Evolutionary conservation across 1,140 invertebrate species (phyloP).

Genomic region (Scaptomyza hsui): DNA sequence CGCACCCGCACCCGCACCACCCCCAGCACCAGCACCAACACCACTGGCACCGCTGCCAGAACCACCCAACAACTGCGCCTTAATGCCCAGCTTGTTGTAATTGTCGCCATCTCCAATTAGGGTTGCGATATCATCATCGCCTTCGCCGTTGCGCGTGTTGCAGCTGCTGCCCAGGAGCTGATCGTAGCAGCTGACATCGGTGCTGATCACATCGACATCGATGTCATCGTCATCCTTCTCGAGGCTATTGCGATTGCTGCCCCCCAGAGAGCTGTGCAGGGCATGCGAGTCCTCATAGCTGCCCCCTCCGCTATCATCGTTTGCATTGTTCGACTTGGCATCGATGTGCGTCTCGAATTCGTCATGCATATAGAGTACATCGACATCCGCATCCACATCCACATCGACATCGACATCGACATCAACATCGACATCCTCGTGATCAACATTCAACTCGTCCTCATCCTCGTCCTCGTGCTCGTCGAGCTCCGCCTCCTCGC

Average conservation of each 20-base stretch:
- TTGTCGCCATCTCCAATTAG: constrained; percentile 61
- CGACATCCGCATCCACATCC: constrained; percentile 50
- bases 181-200: constrained; percentile 82
- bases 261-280: constrained; percentile 71
- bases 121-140: constrained; percentile 71
- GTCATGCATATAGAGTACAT: constrained; percentile 84
- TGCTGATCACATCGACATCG: constrained; percentile 82
- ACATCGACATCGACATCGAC: constrained; percentile 82
- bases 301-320: constrained; percentile 81
- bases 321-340: constrained; percentile 77
- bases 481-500: constrained; percentile 50
- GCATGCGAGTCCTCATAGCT: constrained; percentile 83
- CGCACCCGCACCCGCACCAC: constrained; percentile 44
- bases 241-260: constrained; percentile 79
- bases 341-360: constrained; percentile 85
- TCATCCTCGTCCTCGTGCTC: constrained; percentile 39
- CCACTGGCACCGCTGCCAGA: constrained; percentile 10
- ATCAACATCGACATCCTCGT: constrained; percentile 77
- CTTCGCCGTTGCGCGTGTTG: constrained; percentile 79
- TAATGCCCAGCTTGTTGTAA: constrained; percentile 55
- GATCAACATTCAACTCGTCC: constrained; percentile 35
- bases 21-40: constrained; percentile 35
- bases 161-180: constrained; percentile 80
- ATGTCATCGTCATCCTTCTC: constrained; percentile 83
- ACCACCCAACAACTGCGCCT: constrained; percentile 12